Evolutionary conservation across 1,140 invertebrate species (phyloP).

Genomic region (Trichonephila clavata): DNA sequence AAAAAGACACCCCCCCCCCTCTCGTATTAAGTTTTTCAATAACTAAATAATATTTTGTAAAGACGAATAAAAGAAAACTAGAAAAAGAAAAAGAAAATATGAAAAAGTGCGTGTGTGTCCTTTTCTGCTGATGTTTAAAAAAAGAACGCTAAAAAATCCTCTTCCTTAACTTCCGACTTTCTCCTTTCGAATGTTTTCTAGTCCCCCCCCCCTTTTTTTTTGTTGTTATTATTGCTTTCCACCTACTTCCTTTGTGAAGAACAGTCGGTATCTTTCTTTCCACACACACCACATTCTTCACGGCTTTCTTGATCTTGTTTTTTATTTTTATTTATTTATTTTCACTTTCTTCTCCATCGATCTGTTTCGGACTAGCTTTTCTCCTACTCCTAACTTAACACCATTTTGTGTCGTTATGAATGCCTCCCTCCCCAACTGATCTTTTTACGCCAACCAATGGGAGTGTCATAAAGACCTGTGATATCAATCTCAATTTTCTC

Average conservation of each 20-base stretch:
- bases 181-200: constrained; percentile 37
- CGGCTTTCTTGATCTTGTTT: constrained; percentile 20
- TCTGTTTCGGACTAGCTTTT: constrained; percentile 4
- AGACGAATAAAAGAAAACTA: neutral
- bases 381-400: constrained; percentile 6
- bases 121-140: constrained; percentile 50
- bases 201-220: neutral
- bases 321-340: neutral
- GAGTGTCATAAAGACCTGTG: neutral
- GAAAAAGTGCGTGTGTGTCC: neutral
- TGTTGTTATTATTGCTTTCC: constrained; percentile 44
- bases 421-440: neutral
- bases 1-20: neutral
- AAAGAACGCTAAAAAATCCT: constrained; percentile 40
- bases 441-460: neutral
- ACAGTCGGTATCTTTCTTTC: constrained; percentile 14
- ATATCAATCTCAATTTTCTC: neutral
- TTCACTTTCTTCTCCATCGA: neutral
- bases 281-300: constrained; percentile 58
- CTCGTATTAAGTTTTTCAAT: neutral
- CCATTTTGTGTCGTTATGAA: constrained; percentile 15
- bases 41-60: neutral
- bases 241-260: constrained; percentile 35
- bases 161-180: constrained; percentile 41
- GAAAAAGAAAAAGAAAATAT: neutral